Conservation (phyloP, 2,888 invertebrate genomes). For the Muschampia staudingeri region DNA sequence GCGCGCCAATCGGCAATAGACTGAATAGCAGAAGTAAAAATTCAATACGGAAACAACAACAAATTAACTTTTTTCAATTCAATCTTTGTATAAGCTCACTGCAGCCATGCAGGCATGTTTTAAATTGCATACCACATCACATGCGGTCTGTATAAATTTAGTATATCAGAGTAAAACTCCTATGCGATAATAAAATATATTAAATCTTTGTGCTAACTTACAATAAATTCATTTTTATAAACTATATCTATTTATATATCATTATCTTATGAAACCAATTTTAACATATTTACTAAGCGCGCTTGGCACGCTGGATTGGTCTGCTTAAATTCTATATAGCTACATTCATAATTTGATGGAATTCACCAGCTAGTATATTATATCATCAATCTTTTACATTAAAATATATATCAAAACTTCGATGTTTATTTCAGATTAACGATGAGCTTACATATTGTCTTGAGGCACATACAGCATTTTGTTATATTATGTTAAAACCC, state of each 20-base stretch:
- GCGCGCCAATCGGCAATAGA: not conserved
- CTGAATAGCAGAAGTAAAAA: constrained; percentile 4
- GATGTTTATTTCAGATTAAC: constrained; percentile 78
- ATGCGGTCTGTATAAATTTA: constrained; percentile 88
- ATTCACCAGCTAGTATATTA: constrained; percentile 72
- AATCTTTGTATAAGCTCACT: constrained; percentile 79
- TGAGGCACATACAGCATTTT: constrained; percentile 73
- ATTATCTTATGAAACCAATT: constrained; percentile 83
- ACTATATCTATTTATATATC: constrained; percentile 85
- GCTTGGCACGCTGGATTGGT: constrained; percentile 89
- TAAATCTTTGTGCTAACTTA: constrained; percentile 92
- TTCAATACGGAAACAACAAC: constrained; percentile 5
- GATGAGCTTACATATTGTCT: constrained; percentile 80
- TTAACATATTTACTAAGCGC: constrained; percentile 80
- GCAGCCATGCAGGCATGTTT: constrained; percentile 79
- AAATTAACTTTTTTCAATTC: constrained; percentile 21
- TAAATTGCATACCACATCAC: constrained; percentile 83
- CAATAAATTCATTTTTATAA: constrained; percentile 90
- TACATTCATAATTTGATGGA: constrained; percentile 74
- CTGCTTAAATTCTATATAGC: constrained; percentile 81
- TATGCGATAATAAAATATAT: constrained; percentile 91
- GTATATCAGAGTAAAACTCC: constrained; percentile 89
- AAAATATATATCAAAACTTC: constrained; percentile 80
- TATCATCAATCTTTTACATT: constrained; percentile 73
- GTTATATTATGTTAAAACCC: constrained; percentile 22